phyloP scores from a whole-genome alignment of 2,797 vertebrate species.

The Sarcoramphus papa region DNA sequence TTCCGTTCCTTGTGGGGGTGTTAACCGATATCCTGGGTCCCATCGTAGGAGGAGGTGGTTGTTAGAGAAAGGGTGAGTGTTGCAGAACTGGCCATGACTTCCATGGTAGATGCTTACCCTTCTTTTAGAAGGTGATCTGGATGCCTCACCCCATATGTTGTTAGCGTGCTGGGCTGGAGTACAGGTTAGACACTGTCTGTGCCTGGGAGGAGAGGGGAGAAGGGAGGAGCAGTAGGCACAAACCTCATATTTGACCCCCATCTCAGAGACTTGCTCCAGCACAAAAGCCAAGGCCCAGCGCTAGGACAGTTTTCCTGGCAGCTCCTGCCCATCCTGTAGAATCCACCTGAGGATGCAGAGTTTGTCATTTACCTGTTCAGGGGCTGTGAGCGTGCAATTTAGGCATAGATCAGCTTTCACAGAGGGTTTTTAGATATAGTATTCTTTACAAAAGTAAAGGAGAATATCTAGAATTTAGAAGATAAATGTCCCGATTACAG shows the following conservation, averaged over 20 bases:
- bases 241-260: not conserved
- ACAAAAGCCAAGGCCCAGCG: not conserved
- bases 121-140: not conserved
- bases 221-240: not conserved
- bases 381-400: not conserved
- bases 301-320: not conserved
- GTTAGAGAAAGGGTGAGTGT: not conserved
- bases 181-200: not conserved
- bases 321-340: not conserved
- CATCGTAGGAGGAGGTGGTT: not conserved
- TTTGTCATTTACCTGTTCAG: not conserved
- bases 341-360: not conserved
- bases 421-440: not conserved
- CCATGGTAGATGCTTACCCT: not conserved
- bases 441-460: not conserved
- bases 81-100: fast-evolving
- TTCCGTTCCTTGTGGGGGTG: fast-evolving
- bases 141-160: fast-evolving
- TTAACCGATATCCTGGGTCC: not conserved
- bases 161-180: not conserved
- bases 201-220: not conserved
- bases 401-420: not conserved
- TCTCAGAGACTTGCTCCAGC: not conserved
- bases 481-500: not conserved
- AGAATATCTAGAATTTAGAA: not conserved